Conservation (phyloP, 2,888 invertebrate species). For the Sturmia bella region DNA sequence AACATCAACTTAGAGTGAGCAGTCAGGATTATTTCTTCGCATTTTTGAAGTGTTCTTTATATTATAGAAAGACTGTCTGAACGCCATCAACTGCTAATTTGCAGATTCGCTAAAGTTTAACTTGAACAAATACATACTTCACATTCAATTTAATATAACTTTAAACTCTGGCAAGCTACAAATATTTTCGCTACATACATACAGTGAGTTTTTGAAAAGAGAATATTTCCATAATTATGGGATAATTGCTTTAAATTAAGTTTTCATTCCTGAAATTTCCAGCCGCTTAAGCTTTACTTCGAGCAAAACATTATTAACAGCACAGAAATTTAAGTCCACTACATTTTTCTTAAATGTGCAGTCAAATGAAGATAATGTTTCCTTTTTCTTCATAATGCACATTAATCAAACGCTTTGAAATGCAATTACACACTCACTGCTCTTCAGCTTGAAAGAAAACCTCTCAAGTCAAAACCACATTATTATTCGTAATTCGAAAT, state of each 20-base stretch:
- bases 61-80: no score
- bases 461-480: not conserved
- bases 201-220: no score
- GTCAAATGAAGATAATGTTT: slow-evolving; percentile 13
- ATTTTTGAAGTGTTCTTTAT: no score
- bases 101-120: no score
- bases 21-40: no score
- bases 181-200: not conserved
- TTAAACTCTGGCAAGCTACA: not conserved
- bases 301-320: not conserved
- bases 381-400: not conserved
- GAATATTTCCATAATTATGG: not conserved
- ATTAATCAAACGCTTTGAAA: slow-evolving; percentile 26
- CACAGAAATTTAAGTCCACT: not conserved
- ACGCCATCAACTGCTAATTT: no score
- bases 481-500: not conserved
- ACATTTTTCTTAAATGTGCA: not conserved
- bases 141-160: no score
- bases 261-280: not conserved
- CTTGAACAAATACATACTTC: no score
- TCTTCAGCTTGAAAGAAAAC: not conserved
- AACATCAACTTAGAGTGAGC: no score
- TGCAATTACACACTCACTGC: not conserved
- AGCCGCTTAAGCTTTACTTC: not conserved
- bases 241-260: not conserved